Evolutionary conservation across 2,113 vertebrate species (phyloP).

Genomic region (Axis porcinus): DNA sequence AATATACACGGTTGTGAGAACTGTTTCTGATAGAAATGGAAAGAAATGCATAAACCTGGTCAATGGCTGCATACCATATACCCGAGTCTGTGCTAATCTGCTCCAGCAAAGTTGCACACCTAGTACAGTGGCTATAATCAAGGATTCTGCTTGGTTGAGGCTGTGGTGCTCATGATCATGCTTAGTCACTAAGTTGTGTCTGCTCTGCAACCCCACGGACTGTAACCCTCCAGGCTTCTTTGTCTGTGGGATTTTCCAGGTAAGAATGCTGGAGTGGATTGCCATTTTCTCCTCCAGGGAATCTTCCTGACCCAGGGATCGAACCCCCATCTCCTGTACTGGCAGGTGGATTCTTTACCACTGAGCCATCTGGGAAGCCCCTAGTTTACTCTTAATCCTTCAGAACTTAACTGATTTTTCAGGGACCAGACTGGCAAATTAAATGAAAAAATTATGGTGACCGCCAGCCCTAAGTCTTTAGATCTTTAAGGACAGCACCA

Average conservation of each 20-base stretch:
- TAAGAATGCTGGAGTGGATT: not conserved
- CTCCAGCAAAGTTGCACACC: not conserved
- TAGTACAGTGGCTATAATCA: not conserved
- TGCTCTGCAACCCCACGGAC: not conserved
- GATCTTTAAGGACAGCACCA: not conserved
- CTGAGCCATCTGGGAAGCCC: not conserved
- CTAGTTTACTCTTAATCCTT: not conserved
- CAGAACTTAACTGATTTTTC: not conserved
- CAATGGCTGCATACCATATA: not conserved
- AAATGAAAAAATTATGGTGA: not conserved
- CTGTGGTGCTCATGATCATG: not conserved
- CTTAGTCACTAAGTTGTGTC: not conserved
- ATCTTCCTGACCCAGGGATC: not conserved
- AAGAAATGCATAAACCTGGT: not conserved
- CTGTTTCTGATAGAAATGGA: not conserved
- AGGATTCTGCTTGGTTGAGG: not conserved
- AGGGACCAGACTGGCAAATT: not conserved
- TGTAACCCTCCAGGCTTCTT: not conserved
- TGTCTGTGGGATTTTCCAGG: not conserved
- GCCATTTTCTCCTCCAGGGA: not conserved
- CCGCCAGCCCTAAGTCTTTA: not conserved
- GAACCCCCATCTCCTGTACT: not conserved
- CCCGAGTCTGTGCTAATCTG: not conserved
- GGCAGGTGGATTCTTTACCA: not conserved
- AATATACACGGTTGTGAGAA: not conserved